Percentiles rank a stretch among this genome's conserved stretches.
Conservation (phyloP, 2,797 vertebrate species). For the Typhlichthys subterraneus region DNA sequence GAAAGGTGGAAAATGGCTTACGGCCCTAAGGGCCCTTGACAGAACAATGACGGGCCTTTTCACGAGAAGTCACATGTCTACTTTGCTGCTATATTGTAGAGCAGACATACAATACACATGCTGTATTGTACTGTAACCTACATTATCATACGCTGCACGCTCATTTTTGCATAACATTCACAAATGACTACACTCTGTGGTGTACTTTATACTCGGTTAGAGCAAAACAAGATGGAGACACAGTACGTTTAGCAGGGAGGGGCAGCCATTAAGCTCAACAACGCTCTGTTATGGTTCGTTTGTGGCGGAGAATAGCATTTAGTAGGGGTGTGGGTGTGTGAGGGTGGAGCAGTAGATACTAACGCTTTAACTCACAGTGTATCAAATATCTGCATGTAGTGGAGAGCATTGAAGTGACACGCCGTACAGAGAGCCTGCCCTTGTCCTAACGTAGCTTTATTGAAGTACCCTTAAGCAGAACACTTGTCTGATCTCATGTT, state of each 20-base stretch:
- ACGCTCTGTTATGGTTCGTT: constrained; percentile 52
- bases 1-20: constrained; percentile 29
- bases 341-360: constrained; percentile 5
- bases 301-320: constrained; percentile 52
- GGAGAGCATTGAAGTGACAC: neutral
- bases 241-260: constrained; percentile 37
- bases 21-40: constrained; percentile 8
- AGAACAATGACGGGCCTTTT: constrained; percentile 45
- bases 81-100: constrained; percentile 6
- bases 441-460: no score
- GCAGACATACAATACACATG: constrained; percentile 14
- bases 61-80: constrained; percentile 49
- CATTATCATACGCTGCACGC: neutral
- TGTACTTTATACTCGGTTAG: no score
- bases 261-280: constrained; percentile 4
- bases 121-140: neutral
- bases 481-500: no score
- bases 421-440: no score
- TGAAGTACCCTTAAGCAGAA: no score
- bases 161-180: neutral
- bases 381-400: no score
- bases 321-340: constrained; percentile 29
- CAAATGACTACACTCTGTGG: neutral
- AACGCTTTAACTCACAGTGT: neutral
- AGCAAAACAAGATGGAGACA: neutral